Evolutionary conservation across 2,113 vertebrate genomes (phyloP), one percentile per base, ranked within the genome.

Genomic region (Silurus meridionalis): DNA sequence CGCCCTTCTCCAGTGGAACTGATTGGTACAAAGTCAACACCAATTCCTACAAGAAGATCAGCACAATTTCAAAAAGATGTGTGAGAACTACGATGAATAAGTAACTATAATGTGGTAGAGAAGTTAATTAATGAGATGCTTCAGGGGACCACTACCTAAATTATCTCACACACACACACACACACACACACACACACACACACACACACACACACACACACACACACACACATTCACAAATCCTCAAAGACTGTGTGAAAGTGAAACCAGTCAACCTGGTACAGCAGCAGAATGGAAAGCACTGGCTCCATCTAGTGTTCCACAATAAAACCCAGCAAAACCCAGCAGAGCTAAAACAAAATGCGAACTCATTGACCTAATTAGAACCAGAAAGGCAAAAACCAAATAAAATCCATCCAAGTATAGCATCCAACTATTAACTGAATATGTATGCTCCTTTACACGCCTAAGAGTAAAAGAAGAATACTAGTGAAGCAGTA

Each of bases 291-390:
- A 75, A 61, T 4, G 2, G 6, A 25, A 72, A 80, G n/a, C 52
- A 71, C 25, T 86, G 84, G 66, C 84, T 72, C 87, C 87, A 85
- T 21, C 84, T 86, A 72, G 84, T 83, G 87, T 79, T 63, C 13
- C 19, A 86, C 8, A 64, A 7, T 10, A 52, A 52, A 75, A 2
- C 7, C 19, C 10, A 19, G 25, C 4, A 37, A 25, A 61, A 57
- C 9, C 28, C 46, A 5, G 1, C 46, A 5, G 1, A 74, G 48
- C 50, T 53, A 13, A n/a, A 75, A 52, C 23, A 13, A 6, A 25
- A 53, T 0, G 0, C n/a, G 71, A 74, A 23, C 46, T 19, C 71
- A 23, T 2, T 53, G 50, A 6, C 19, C 72, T 75, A 48, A n/a
- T 23, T 52, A 75, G 72, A 75, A 75, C 1, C 8, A 48, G 13